Percentiles rank a stretch among this genome's conserved stretches.
Conservation (phyloP, 2,797 vertebrate genomes). For the Eutrigla gurnardus region DNA sequence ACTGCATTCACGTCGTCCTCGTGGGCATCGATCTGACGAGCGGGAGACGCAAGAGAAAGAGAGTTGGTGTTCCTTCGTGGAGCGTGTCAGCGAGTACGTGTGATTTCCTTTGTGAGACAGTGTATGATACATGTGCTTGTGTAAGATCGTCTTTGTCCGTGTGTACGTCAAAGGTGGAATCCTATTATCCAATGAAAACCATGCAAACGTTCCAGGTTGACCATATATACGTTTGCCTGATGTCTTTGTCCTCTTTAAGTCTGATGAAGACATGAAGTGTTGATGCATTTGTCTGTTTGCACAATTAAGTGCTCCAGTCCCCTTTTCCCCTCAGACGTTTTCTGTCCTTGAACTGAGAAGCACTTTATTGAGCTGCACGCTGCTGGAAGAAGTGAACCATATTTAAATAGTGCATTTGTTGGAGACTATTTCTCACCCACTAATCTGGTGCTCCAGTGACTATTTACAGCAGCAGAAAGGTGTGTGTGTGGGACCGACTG, state of each 20-base stretch:
- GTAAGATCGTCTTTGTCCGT: slow-evolving; percentile 4
- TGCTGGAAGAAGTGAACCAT: not conserved
- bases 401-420: not conserved
- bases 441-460: not conserved
- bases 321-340: too few relatives aligned
- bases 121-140: slow-evolving; percentile 1
- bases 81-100: not conserved
- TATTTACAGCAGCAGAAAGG: not conserved
- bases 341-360: not conserved
- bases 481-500: not conserved
- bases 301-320: not conserved
- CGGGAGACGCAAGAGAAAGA: slow-evolving; percentile 4
- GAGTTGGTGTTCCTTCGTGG: slow-evolving; percentile 20
- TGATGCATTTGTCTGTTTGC: too few relatives aligned
- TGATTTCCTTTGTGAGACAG: slow-evolving; percentile 16
- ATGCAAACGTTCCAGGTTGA: too few relatives aligned
- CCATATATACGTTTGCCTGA: too few relatives aligned
- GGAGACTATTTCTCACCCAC: not conserved
- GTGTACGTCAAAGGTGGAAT: not conserved
- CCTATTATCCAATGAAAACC: too few relatives aligned
- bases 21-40: slow-evolving; percentile 89
- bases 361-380: not conserved
- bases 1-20: slow-evolving; percentile 95
- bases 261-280: too few relatives aligned
- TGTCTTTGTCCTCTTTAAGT: too few relatives aligned